Base-by-base conservation (phyloP, 2,797 vertebrate genomes). In the Pseudochirops cupreus region DNA sequence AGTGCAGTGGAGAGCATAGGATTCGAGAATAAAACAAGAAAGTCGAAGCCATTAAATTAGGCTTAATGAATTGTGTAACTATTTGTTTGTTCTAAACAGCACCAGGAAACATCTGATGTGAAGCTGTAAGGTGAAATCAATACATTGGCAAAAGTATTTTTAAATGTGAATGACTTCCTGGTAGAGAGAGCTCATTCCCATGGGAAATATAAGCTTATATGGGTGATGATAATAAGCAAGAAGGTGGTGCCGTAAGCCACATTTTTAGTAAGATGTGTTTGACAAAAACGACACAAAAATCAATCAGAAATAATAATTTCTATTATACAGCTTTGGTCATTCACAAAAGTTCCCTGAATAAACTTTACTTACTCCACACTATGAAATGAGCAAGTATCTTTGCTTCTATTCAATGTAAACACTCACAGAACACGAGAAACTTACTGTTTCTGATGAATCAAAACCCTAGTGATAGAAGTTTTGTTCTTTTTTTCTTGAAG, bases 401-500 rank as follows among this genome's bases (percentile, higher is more conserved):
- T 94, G 31, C 87, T n/a, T 92, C 26, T 93, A 16, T 21, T 91
- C 55, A 93, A 26, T 53, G 62, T 56, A 1, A 87, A 62, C 12
- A 95, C n/a, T 96, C 55, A 92, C 0, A 94, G n/a, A 94, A 93
- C 33, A 59, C 21, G 18, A 67, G 0, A 87, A 29, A 56, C 1
- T 3, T 58, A 58, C 94, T 57, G 58, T 28, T 56, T 91, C 26
- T 56, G 53, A 56, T 18, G 56, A 92, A 87, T 56, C 56, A 93
- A 91, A 93, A 9, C 94, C 58, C 89, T 94, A 56, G 39, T 91
- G 29, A 29, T 56, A 13, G 53, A 18, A 52, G 26, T 53, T 28
- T 55, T 93, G 92, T 92, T 94, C 95, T 92, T 94, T 96, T 90
- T 33, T 62, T 67, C 16, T n/a, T 74, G 67, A 74, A 24, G 1